Conservation (phyloP, 2,113 vertebrate species). For the Dolichotis patagonum region DNA sequence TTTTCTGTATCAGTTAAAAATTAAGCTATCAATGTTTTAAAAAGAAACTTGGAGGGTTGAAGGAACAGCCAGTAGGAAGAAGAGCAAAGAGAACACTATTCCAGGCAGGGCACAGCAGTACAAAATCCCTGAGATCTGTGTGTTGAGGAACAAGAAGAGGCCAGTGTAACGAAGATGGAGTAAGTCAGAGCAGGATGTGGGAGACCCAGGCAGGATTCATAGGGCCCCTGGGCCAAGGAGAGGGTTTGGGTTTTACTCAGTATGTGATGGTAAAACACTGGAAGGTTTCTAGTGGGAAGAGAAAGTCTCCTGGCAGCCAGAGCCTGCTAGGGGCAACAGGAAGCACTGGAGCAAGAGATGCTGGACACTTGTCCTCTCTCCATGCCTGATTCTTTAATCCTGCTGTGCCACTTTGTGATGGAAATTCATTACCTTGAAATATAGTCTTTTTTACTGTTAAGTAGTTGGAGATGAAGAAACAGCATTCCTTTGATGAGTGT, state of each 20-base stretch:
- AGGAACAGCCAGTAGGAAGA: neutral
- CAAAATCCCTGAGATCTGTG: neutral
- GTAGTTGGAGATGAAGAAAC: neutral
- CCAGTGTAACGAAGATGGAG: no score
- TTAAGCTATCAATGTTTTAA: neutral
- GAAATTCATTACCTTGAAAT: neutral
- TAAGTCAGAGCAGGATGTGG: neutral
- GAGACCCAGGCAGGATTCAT: fast-evolving
- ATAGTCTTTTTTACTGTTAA: neutral
- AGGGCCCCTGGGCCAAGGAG: no score
- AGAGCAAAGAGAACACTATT: neutral
- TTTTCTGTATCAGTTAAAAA: neutral
- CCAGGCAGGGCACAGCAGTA: neutral
- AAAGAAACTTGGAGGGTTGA: neutral
- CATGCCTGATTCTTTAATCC: neutral
- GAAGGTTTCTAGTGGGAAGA: neutral
- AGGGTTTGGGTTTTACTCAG: neutral
- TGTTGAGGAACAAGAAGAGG: neutral
- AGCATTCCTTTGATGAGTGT: neutral
- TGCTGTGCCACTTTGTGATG: neutral
- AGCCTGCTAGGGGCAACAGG: neutral
- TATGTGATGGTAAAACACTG: neutral
- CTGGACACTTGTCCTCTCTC: neutral
- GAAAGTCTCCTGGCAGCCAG: neutral
- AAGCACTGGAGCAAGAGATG: neutral